Evolutionary conservation across 2,113 vertebrate genomes (phyloP).

Genomic region (human): GRCh38 chr4:139999501-140000000

Average conservation of each 20-base stretch:
- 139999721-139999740: not conserved
- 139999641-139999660: not conserved
- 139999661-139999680: not conserved
- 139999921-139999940: not conserved
- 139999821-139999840: not conserved
- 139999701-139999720: not conserved
- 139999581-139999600: not conserved
- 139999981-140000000: not conserved
- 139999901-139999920: not conserved
- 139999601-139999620: conserved; percentile 23
- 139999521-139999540: not conserved
- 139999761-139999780: not conserved
- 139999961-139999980: not conserved
- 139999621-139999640: conserved; percentile 8
- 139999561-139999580: not conserved
- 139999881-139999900: not conserved
- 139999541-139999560: not conserved
- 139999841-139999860: not conserved
- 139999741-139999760: not conserved
- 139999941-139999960: conserved; percentile 8
- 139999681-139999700: not conserved
- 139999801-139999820: not conserved
- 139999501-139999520: not conserved
- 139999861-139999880: not conserved
- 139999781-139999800: not conserved